Conservation (phyloP, 2,888 invertebrate genomes). For the Chrysolina oricalcia region DNA sequence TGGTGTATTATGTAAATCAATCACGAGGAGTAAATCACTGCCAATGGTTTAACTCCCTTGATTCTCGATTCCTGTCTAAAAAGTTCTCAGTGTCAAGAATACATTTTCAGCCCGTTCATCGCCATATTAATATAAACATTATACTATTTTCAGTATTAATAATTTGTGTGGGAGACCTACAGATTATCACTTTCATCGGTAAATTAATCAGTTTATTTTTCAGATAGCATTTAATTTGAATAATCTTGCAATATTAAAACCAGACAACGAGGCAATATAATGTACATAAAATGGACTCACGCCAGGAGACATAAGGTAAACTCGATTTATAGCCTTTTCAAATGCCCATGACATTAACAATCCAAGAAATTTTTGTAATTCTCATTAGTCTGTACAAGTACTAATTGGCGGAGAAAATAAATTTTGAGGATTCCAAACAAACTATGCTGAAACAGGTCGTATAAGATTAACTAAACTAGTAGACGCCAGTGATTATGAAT, state of each 20-base stretch:
- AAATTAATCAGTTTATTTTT: neutral
- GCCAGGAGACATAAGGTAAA: neutral
- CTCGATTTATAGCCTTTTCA: neutral
- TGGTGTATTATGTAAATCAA: no score
- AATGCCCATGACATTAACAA: neutral
- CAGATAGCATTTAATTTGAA: neutral
- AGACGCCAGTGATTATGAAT: neutral
- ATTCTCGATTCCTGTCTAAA: no score
- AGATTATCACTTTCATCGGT: no score
- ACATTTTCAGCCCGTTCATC: no score
- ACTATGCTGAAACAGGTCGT: neutral
- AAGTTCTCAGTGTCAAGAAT: no score
- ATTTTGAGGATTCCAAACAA: neutral
- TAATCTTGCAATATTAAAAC: neutral
- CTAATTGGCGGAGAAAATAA: neutral
- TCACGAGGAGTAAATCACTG: no score
- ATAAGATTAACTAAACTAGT: neutral
- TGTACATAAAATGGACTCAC: neutral
- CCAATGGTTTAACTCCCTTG: no score
- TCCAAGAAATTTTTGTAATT: neutral
- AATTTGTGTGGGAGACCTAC: no score
- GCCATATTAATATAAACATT: no score
- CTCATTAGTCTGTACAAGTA: conserved; percentile 7
- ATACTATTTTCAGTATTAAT: no score
- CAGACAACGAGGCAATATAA: neutral